Evolutionary conservation across 2,888 invertebrate genomes (phyloP), one percentile per base, ranked within the genome.

Genomic region (Aporophyla nigra): DNA sequence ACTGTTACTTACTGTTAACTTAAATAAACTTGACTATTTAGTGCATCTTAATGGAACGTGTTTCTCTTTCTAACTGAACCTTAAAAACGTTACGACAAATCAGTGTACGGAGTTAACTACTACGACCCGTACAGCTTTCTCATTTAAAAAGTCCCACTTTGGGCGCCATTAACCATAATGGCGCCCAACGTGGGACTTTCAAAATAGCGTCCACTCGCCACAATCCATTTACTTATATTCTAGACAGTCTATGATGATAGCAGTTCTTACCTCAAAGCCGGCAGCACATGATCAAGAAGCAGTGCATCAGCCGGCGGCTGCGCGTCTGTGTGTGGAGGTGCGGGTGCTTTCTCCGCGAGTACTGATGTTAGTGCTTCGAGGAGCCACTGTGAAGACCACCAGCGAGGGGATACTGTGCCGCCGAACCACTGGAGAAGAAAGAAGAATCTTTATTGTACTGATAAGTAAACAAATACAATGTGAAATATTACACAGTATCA

Each of bases 331-430:
- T 84, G 78, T 0, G 87, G 86, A 0, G 87, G 71, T 0, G 86
- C 79, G 16, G 95, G 94, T 0, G 95, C 98, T 78, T 98, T 97
- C 93, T 99, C 98, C 84, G 98, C 98, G 84, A 99, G 97, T 88
- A 98, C 98, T 69, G 98, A 98, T 0, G 99, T 98, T 80, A 99
- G 98, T 0, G 98, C 99, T 92, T 99, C 99, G 92, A 99, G 98
- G 81, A 99, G 96, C 99, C 99, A 99, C 69, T 98, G 97, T 86
- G 99, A 98, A 68, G 98, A 98, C 99, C 99, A 99, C 99, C 99
- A 99, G 88, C 98, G 98, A 96, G 99, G 99, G 0, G 99, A 99
- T 0, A 99, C 99, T 27, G 99, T 97, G 87, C 99, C 99, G 0
- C 95, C 94, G 78, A 95, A 96, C 95, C 95, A 95, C 94, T 95